These are phyloP conservation scores for Dioctria rufipes DNA, from an alignment of 2,888 invertebrate species.

Conservation along the genomic window DNA sequence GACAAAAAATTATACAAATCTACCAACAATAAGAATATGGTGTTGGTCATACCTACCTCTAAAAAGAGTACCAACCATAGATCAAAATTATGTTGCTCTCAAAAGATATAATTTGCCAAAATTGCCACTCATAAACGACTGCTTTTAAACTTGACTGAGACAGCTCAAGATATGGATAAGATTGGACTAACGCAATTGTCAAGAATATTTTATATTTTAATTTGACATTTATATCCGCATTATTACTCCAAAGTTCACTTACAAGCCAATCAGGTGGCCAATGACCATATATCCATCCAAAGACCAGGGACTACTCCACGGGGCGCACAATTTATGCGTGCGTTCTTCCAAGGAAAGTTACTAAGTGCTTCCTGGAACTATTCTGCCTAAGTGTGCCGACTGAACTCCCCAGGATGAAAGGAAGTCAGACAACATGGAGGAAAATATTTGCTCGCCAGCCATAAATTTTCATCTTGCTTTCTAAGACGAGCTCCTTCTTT, in stretches of 20 bases:
- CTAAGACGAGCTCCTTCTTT: not conserved
- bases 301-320: conserved; percentile 10
- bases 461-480: conserved; percentile 2
- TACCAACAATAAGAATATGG: too few relatives aligned
- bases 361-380: conserved; percentile 16
- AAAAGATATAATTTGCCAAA: too few relatives aligned
- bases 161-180: not conserved
- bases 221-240: conserved; percentile 54
- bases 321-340: conserved; percentile 14
- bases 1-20: too few relatives aligned
- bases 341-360: not conserved
- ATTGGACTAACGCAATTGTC: conserved; percentile 46
- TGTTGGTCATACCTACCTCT: too few relatives aligned
- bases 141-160: not conserved
- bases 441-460: not conserved
- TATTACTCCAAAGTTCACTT: conserved; percentile 37
- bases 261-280: not conserved
- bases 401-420: not conserved
- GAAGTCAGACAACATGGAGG: not conserved
- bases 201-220: conserved; percentile 48
- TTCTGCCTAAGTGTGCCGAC: conserved; percentile 15
- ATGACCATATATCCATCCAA: not conserved
- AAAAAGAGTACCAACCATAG: too few relatives aligned
- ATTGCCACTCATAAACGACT: too few relatives aligned
- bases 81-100: too few relatives aligned